Evolutionary conservation across 2,888 invertebrate species (phyloP).

Genomic region (Agapetus fuscipes): DNA sequence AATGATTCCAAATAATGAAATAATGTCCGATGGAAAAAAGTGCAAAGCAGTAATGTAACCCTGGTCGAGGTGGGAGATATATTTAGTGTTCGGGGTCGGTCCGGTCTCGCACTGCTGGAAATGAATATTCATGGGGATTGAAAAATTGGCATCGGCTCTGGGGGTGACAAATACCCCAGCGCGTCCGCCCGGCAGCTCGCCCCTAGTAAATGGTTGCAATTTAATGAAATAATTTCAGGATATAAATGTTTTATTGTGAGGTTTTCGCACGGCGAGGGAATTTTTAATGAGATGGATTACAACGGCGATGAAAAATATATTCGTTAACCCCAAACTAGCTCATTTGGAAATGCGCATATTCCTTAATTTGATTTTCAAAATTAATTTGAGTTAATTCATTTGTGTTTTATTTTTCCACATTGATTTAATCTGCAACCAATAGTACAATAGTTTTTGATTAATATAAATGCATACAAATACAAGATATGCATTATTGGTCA

Average conservation of each 20-base stretch:
- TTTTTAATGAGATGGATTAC: conserved; percentile 5
- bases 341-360: too few species aligned
- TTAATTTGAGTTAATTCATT: too few species aligned
- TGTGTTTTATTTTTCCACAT: too few species aligned
- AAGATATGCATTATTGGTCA: too few species aligned
- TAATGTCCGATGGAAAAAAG: not conserved
- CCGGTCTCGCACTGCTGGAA: conserved; percentile 10
- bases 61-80: too few species aligned
- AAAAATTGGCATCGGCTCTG: conserved; percentile 21
- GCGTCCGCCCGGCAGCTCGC: conserved; percentile 4
- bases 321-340: too few species aligned
- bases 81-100: not conserved
- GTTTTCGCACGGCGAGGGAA: conserved; percentile 7
- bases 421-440: too few species aligned
- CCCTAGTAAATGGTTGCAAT: conserved; percentile 18
- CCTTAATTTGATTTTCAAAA: too few species aligned
- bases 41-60: not conserved
- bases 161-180: conserved; percentile 19
- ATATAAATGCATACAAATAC: too few species aligned
- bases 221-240: conserved; percentile 17
- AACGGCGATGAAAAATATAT: too few species aligned
- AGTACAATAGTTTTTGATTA: too few species aligned
- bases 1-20: too few species aligned
- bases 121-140: conserved; percentile 22
- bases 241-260: conserved; percentile 15